Percentiles rank a stretch among this genome's conserved stretches.
Conservation (phyloP, 1,140 invertebrate genomes). For the Dreissena rostriformis region DNA sequence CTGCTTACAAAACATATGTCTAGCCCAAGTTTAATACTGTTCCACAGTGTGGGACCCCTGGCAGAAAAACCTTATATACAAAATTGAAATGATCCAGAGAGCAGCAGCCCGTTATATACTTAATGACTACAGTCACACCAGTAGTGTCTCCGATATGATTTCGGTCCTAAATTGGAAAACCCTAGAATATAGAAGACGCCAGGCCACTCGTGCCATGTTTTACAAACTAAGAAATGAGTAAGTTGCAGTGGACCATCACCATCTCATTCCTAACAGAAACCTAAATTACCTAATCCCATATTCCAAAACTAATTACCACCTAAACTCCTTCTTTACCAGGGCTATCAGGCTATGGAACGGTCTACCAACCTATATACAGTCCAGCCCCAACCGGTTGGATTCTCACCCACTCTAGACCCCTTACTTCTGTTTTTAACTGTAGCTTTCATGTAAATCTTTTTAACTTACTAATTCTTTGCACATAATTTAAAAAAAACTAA, state of each 20-base stretch:
- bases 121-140: background rate
- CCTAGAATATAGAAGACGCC: background rate
- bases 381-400: conserved; percentile 1
- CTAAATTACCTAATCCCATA: conserved; percentile 8
- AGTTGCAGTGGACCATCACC: background rate
- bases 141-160: background rate
- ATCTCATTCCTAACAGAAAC: conserved; percentile 1
- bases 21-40: background rate
- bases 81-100: conserved; percentile 10
- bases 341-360: conserved; percentile 4
- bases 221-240: background rate
- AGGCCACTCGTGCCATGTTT: background rate
- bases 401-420: too few relatives aligned
- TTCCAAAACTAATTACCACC: background rate
- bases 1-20: conserved; percentile 30
- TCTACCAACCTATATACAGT: conserved; percentile 3
- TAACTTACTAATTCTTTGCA: too few relatives aligned
- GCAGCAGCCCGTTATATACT: background rate
- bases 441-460: too few relatives aligned
- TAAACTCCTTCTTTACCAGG: background rate
- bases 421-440: too few relatives aligned
- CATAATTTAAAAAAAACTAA: too few relatives aligned
- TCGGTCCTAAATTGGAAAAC: background rate
- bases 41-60: conserved; percentile 6
- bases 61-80: background rate